phyloP scores from a whole-genome alignment of 2,797 vertebrate genomes.

The Thaleichthys pacificus region DNA sequence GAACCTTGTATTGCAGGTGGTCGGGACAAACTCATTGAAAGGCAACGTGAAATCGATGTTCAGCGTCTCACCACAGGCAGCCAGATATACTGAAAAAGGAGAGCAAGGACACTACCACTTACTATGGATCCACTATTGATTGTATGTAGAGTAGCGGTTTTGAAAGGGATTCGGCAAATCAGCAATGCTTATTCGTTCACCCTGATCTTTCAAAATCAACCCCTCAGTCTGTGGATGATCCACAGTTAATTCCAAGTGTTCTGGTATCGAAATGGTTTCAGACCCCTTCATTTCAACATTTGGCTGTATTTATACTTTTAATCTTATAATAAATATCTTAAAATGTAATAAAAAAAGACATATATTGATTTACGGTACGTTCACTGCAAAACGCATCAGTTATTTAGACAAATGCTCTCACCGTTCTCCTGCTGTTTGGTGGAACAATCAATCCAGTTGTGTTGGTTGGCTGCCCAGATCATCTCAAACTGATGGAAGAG shows the following conservation, averaged over 20 bases:
- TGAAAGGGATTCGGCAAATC: too few species aligned
- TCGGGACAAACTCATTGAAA: slow-evolving; percentile 95
- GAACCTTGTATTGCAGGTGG: slow-evolving; percentile 90
- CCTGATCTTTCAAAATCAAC: background rate
- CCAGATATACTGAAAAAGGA: slow-evolving; percentile 87
- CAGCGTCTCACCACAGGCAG: slow-evolving; percentile 95
- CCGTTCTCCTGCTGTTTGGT: slow-evolving; percentile 99
- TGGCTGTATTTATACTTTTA: too few species aligned
- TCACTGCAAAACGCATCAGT: background rate
- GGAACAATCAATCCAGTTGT: slow-evolving; percentile 99
- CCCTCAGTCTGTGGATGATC: too few species aligned
- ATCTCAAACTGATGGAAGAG: slow-evolving; percentile 99
- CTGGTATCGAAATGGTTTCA: too few species aligned
- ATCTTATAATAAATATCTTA: too few species aligned
- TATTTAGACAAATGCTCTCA: slow-evolving; percentile 52
- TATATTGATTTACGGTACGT: too few species aligned
- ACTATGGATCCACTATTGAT: background rate
- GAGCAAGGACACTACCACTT: slow-evolving; percentile 21
- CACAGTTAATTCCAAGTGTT: too few species aligned
- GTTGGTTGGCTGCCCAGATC: slow-evolving; percentile 99
- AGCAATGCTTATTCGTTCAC: too few species aligned
- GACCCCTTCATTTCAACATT: too few species aligned
- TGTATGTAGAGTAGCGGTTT: background rate
- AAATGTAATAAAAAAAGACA: too few species aligned
- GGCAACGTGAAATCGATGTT: slow-evolving; percentile 95